Conservation (phyloP, 2,797 vertebrate genomes). For the Coluber constrictor region DNA sequence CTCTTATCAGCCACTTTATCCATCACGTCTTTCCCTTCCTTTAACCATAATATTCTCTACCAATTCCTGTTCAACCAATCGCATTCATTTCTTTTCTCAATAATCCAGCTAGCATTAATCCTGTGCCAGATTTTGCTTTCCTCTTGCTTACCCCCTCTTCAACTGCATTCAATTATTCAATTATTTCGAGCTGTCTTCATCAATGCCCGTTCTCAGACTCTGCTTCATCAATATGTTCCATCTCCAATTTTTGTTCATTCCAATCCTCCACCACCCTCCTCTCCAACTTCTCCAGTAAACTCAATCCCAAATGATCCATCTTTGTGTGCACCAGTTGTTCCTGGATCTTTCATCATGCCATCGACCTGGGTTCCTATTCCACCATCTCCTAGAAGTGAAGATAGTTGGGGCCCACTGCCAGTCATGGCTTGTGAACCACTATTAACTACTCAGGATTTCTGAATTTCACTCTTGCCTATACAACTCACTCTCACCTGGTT, state of each 20-base stretch:
- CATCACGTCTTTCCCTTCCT: not conserved
- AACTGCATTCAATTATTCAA: not conserved
- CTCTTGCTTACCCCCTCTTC: not conserved
- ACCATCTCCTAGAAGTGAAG: not conserved
- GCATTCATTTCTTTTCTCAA: not conserved
- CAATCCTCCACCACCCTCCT: not conserved
- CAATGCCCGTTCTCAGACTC: not conserved
- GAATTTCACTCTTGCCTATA: not conserved
- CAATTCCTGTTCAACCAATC: not conserved
- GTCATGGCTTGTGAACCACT: not conserved
- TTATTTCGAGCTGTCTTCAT: not conserved
- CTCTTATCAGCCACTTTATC: not conserved
- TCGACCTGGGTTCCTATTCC: not conserved
- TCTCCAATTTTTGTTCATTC: not conserved
- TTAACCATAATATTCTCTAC: not conserved
- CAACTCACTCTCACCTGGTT: not conserved
- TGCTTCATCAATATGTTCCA: not conserved
- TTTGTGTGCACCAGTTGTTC: not conserved
- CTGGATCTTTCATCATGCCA: not conserved
- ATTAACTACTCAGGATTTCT: not conserved
- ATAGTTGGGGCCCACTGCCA: not conserved
- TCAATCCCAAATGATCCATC: not conserved
- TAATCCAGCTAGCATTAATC: not conserved
- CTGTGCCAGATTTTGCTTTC: not conserved
- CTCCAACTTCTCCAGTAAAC: not conserved